Conservation (phyloP, 64 coral and sea anemone species). For the Acropora yongei region DNA sequence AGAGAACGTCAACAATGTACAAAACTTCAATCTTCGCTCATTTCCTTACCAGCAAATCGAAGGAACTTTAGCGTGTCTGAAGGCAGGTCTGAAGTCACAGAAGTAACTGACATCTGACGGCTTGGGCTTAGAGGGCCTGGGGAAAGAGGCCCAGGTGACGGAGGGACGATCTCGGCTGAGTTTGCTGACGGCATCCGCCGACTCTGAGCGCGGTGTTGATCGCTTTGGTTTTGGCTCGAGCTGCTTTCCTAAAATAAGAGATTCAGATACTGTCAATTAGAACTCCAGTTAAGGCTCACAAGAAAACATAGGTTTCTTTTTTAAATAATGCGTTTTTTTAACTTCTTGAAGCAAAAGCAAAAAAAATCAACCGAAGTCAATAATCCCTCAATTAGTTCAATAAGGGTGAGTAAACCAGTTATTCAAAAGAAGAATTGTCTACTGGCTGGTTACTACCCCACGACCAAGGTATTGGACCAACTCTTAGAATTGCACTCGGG, state of each 20-base stretch:
- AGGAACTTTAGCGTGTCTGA: constrained; percentile 95
- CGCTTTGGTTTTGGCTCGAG: constrained; percentile 47
- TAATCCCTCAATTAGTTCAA: too few species aligned
- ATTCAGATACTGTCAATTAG: neutral
- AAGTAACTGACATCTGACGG: constrained; percentile 79
- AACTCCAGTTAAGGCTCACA: too few species aligned
- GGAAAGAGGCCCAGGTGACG: constrained; percentile 80
- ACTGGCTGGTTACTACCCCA: too few species aligned
- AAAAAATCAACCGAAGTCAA: too few species aligned
- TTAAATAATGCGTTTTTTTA: too few species aligned
- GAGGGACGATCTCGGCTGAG: constrained; percentile 71
- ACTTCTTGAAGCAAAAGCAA: too few species aligned
- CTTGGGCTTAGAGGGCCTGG: constrained; percentile 92
- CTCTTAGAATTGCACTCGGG: too few species aligned
- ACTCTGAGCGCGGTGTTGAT: constrained; percentile 33
- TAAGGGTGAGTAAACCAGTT: too few species aligned
- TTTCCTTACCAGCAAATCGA: constrained; percentile 89
- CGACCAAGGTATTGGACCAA: too few species aligned
- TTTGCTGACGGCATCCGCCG: constrained; percentile 56
- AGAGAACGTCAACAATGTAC: neutral
- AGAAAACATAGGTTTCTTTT: too few species aligned
- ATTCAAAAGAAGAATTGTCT: too few species aligned
- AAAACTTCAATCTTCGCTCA: neutral
- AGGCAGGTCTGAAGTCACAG: constrained; percentile 87
- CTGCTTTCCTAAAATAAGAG: constrained; percentile 30